Conservation (phyloP, 2,113 vertebrate species). For the Ictidomys tridecemlineatus region DNA sequence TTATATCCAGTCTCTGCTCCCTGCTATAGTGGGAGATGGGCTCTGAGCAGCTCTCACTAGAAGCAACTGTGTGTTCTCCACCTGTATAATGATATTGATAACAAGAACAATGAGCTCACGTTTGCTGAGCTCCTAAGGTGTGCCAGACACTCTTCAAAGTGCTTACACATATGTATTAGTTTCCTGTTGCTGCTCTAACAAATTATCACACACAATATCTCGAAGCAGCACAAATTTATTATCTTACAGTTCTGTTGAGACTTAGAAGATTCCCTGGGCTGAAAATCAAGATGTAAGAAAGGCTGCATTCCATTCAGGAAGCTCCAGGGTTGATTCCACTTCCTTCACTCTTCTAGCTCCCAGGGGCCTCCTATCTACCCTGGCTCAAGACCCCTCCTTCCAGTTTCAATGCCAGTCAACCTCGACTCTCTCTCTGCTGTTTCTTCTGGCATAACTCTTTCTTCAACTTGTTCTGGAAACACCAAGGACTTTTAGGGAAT, state of each 20-base stretch:
- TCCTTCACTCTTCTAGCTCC: background rate
- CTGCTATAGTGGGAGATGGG: background rate
- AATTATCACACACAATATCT: background rate
- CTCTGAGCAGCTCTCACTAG: background rate
- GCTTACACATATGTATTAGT: too few relatives aligned
- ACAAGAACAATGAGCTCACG: background rate
- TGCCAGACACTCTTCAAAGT: background rate
- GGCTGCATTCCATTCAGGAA: background rate
- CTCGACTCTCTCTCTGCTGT: background rate
- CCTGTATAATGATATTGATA: background rate
- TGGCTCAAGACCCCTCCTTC: background rate
- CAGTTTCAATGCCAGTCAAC: background rate
- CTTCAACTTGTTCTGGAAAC: too few relatives aligned
- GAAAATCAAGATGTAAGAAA: background rate
- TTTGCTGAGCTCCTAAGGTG: background rate
- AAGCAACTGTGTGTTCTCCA: background rate
- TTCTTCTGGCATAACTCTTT: background rate
- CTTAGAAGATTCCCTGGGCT: background rate
- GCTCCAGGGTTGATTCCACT: background rate
- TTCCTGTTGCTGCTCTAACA: constrained; percentile 23
- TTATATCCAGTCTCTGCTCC: background rate
- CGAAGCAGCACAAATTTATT: background rate
- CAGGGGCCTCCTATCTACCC: background rate
- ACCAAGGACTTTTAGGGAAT: background rate
- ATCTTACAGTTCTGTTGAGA: background rate